Evolutionary conservation across 2,888 invertebrate species (phyloP), one percentile per base, ranked within the genome.

Genomic region (Cantharis flavilabris): DNA sequence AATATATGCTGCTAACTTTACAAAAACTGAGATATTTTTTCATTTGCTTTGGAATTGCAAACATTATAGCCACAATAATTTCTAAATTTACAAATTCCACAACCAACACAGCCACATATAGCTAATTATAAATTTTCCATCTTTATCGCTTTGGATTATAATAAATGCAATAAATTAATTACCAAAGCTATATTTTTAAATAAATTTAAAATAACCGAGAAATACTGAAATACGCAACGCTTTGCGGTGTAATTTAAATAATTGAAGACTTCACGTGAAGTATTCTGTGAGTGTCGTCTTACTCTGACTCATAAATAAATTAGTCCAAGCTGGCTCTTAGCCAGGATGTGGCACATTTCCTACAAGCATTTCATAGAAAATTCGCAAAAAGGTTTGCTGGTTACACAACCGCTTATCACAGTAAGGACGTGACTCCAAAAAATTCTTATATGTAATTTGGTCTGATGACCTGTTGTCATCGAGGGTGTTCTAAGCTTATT

Each of bases 221-320:
- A 71, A 65, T 67, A 30, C 62, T 62, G 75, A 62, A 23, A 70
- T 70, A 75, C 71, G 75, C 71, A 75, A 71, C 71, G 62, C 71
- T 75, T 75, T 75, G 71, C 72, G 71, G 77, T 70, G 73, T 80
- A 83, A 84, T 83, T 83, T 83, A 82, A 83, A 84, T 84, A 83
- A 83, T 82, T 84, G 82, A 82, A 82, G 81, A 82, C 80, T 80
- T 76, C 78, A 81, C 80, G 82, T 81, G 80, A 82, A 83, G 81
- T 81, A 83, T 83, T 82, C 82, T 76, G 80, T 67, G 76, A 79
- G 81, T 78, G 81, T 80, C 79, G 79, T 79, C 78, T 80, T 80
- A 80, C 79, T 80, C 79, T 74, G 79, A 79, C 79, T 83, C 82
- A 83, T 84, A 84, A 84, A 84, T 84, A 84, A 84, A 84, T 84